Conservation (phyloP, 2,888 invertebrate species). For the Stenodema calcarata region DNA sequence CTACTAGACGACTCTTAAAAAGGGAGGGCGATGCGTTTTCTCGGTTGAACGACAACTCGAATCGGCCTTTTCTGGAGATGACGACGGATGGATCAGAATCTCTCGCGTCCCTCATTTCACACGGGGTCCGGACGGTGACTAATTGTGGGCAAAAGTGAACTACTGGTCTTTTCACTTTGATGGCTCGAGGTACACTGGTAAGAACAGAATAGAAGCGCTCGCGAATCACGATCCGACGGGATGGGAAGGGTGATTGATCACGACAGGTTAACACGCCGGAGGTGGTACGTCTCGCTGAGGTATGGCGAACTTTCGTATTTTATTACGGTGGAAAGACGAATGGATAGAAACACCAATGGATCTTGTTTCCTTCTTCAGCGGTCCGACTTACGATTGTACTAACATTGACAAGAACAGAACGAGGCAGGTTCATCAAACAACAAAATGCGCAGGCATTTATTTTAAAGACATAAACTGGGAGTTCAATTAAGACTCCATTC, state of each 20-base stretch:
- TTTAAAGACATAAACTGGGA: too few species aligned
- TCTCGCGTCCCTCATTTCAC: constrained; percentile 27
- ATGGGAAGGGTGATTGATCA: neutral
- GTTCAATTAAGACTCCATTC: too few species aligned
- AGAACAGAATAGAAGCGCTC: neutral
- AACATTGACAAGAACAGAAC: neutral
- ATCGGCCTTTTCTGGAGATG: neutral
- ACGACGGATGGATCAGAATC: neutral
- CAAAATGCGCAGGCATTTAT: too few species aligned
- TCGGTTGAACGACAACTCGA: neutral
- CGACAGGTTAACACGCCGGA: neutral
- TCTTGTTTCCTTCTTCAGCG: neutral
- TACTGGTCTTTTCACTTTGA: constrained; percentile 26
- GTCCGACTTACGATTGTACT: neutral
- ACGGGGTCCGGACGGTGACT: neutral
- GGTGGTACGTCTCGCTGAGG: neutral
- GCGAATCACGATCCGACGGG: neutral
- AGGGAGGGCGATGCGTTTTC: neutral
- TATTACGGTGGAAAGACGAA: neutral
- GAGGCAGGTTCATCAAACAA: too few species aligned
- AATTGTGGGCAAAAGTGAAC: constrained; percentile 29
- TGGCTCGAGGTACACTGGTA: neutral
- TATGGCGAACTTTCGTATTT: neutral
- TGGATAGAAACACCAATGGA: neutral
- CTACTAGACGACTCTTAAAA: neutral